Evolutionary conservation across 2,113 vertebrate species (phyloP), one percentile per base, ranked within the genome.

Genomic region (Xiphophorus hellerii): DNA sequence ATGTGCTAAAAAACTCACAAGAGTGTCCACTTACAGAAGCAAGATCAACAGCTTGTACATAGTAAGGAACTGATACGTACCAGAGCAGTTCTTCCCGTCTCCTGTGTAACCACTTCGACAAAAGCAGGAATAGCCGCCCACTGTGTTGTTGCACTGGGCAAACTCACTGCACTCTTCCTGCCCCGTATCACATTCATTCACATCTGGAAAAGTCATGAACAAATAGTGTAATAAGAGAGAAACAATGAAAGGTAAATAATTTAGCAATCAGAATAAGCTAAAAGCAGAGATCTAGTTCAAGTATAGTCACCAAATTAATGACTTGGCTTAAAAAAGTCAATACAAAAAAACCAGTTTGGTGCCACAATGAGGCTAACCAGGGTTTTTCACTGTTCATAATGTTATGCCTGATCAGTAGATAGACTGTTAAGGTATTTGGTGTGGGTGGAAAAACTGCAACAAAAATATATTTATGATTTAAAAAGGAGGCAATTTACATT

Each of bases 21-120:
- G 54, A 86, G 30, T 83, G 58, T 81, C 65, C 77, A 81, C 78
- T 66, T 37, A 85, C 37, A 20, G 73, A 76, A 80, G 22, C 44
- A 63, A 77, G 37, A 66, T 39, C 3, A 28, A 31, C 33, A 80
- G 31, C 35, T 61, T 7, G 2, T n/a, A 28, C 13, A 80, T 28
- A 44, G 74, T 35, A 13, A 71, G 3, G 28, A 64, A 35, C 2
- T n/a, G 37, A 48, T 25, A 74, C 93, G 89, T 87, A 96, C 95
- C 95, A 66, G 93, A 92, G 82, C 95, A 96, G 77, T 89, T 95
- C 62, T 87, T 92, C 48, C 95, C 95, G 17, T 96, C 90, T 17
- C 95, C 95, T 3, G 74, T 90, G 81, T 95, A 96, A 77, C 95
- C 95, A 0, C 71, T 93, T 31, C 94, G 89, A 86, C 95, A 96